Conservation (phyloP, 2,797 vertebrate species). For the Synanceia verrucosa region DNA sequence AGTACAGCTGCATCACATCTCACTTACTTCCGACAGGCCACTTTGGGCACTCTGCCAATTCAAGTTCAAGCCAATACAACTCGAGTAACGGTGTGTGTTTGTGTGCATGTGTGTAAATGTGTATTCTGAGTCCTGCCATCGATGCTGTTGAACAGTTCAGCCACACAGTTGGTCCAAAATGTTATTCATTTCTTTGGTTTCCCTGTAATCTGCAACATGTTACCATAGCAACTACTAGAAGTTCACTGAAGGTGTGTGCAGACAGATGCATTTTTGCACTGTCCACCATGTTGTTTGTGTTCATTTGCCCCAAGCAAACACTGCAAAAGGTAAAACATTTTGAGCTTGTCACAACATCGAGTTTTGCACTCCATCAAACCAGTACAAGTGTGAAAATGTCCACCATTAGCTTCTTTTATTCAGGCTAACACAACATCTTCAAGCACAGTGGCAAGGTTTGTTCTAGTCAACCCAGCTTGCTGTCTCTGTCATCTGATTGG, state of each 20-base stretch:
- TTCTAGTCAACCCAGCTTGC: background rate
- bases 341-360: background rate
- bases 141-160: background rate
- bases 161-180: background rate
- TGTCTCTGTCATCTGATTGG: background rate
- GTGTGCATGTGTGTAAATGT: constrained; percentile 18
- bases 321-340: background rate
- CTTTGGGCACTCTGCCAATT: constrained; percentile 47
- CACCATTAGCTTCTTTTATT: background rate
- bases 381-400: background rate
- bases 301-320: background rate
- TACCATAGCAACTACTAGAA: too few species aligned
- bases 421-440: background rate
- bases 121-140: constrained; percentile 1
- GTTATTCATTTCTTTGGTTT: background rate
- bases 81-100: constrained; percentile 22
- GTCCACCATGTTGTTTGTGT: background rate
- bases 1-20: constrained; percentile 64
- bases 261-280: background rate
- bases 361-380: background rate
- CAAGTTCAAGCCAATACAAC: constrained; percentile 40
- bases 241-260: background rate
- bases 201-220: background rate
- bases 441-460: background rate
- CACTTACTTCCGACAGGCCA: constrained; percentile 63